Conservation (phyloP, 2,113 vertebrate species). For the Vanacampus margaritifer region DNA sequence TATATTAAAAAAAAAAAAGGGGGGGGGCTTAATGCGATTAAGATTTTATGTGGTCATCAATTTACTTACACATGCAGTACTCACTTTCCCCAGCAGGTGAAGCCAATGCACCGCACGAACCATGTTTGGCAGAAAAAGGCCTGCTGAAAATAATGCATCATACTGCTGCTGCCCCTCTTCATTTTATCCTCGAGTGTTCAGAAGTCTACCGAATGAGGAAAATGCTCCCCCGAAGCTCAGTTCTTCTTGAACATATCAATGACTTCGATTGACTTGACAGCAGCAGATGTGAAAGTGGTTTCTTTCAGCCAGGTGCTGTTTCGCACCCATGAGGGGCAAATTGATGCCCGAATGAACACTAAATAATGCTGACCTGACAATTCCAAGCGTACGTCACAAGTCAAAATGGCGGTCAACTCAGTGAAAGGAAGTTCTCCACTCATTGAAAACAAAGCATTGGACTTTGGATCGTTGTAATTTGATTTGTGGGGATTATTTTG, state of each 20-base stretch:
- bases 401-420: too few species aligned
- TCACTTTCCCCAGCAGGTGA: constrained; percentile 36
- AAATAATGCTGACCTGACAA: background rate
- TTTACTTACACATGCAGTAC: constrained; percentile 3
- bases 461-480: too few species aligned
- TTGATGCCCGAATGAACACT: background rate
- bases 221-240: background rate
- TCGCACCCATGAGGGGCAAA: background rate
- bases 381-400: too few species aligned
- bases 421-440: too few species aligned
- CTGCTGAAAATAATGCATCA: constrained; percentile 40
- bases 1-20: background rate
- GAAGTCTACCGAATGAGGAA: constrained; percentile 6
- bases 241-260: background rate
- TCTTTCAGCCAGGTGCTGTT: background rate
- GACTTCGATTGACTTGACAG: constrained; percentile 12
- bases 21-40: background rate
- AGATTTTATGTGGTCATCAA: background rate
- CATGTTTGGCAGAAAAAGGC: constrained; percentile 49
- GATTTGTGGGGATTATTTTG: too few species aligned
- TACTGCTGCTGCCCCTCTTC: constrained; percentile 11
- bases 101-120: constrained; percentile 6
- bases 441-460: too few species aligned
- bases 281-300: background rate
- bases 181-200: constrained; percentile 8